These are phyloP conservation scores for Actias luna DNA, from an alignment of 2,888 invertebrate genomes.

Conservation along the genomic window DNA sequence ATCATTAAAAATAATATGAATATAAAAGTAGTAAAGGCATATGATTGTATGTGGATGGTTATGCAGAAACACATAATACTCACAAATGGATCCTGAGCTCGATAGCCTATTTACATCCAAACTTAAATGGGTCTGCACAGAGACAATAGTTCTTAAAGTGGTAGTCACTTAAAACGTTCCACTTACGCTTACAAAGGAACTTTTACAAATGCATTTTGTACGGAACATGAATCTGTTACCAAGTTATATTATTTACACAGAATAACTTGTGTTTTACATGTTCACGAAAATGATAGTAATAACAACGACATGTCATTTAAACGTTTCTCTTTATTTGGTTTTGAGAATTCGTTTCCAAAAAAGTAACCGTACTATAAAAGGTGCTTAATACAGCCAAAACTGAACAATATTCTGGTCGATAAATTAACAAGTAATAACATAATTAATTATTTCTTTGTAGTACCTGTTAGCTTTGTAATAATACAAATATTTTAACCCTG, in stretches of 20 bases:
- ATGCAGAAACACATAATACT: conserved; percentile 15
- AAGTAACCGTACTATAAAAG: too few relatives aligned
- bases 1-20: neutral
- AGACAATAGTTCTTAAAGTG: conserved; percentile 68
- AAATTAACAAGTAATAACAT: too few relatives aligned
- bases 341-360: too few relatives aligned
- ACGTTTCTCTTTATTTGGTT: too few relatives aligned
- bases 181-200: conserved; percentile 67
- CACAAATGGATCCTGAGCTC: conserved; percentile 53
- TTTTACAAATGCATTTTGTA: conserved; percentile 44
- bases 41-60: neutral
- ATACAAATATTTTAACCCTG: too few relatives aligned
- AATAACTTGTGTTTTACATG: neutral
- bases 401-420: too few relatives aligned
- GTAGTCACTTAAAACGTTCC: conserved; percentile 66
- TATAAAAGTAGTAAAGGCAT: neutral
- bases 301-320: too few relatives aligned
- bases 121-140: conserved; percentile 55
- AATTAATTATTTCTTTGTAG: too few relatives aligned
- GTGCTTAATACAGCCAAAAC: too few relatives aligned
- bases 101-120: conserved; percentile 66
- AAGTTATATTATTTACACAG: conserved; percentile 8
- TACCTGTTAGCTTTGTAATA: too few relatives aligned
- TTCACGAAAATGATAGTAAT: neutral
- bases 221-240: conserved; percentile 12